Evolutionary conservation across 2,888 invertebrate species (phyloP).

Genomic region (Salpingus planirostris): DNA sequence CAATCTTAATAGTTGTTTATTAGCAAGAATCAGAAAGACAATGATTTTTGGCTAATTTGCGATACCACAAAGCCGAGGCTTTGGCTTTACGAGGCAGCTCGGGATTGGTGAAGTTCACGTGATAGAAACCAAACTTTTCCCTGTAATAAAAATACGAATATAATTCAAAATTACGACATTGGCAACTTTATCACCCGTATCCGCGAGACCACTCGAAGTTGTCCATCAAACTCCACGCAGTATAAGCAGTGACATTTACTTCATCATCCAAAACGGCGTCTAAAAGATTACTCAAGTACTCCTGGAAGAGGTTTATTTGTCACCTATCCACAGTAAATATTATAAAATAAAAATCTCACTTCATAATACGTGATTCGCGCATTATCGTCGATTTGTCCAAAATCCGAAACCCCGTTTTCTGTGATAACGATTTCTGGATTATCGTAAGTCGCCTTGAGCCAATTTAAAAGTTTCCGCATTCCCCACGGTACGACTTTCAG

Average conservation of each 20-base stretch:
- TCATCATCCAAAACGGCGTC: constrained; percentile 17
- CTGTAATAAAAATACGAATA: constrained; percentile 34
- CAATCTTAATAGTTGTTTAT: no score
- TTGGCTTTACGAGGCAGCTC: no score
- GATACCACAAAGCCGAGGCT: no score
- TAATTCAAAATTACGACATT: not conserved
- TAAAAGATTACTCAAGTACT: constrained; percentile 17
- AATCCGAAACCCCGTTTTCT: constrained; percentile 50
- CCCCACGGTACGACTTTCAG: constrained; percentile 45
- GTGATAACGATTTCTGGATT: constrained; percentile 48
- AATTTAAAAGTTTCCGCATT: constrained; percentile 29
- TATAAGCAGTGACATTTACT: constrained; percentile 21
- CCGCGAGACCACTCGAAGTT: constrained; percentile 23
- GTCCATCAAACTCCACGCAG: constrained; percentile 23
- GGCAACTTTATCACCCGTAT: constrained; percentile 12
- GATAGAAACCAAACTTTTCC: constrained; percentile 57
- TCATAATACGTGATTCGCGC: constrained; percentile 1
- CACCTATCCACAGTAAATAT: not conserved
- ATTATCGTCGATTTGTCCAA: constrained; percentile 30
- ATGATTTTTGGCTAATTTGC: no score
- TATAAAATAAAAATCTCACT: not conserved
- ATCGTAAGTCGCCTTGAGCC: constrained; percentile 19
- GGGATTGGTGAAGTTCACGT: constrained; percentile 56
- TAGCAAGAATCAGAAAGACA: no score
- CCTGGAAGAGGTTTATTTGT: constrained; percentile 10